A percentile compares a stretch with the other conserved stretches of the same genome.
These are phyloP conservation scores for Andrena cerasifolii DNA, from an alignment of 1,140 invertebrate species.

Conservation along the genomic window DNA sequence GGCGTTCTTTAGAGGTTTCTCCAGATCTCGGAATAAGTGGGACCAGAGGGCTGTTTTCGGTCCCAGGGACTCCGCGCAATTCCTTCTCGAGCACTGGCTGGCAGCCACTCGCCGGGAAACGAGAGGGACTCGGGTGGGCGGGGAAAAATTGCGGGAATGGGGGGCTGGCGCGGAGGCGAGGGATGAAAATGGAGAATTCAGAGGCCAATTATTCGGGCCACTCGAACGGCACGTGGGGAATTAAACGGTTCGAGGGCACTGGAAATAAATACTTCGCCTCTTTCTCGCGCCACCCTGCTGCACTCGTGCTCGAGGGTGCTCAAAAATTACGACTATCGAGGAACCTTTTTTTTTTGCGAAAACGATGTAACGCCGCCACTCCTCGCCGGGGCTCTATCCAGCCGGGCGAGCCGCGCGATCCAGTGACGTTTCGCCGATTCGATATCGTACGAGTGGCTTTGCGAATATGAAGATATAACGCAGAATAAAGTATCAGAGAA, in stretches of 20 bases:
- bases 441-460: too few species aligned
- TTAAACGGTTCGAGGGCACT: conserved; percentile 52
- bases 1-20: too few species aligned
- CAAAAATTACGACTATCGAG: conserved; percentile 24
- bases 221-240: conserved; percentile 43
- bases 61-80: background rate
- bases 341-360: background rate
- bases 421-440: background rate
- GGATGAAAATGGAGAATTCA: conserved; percentile 54
- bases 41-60: background rate
- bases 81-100: conserved; percentile 5
- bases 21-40: background rate
- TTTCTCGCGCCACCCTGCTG: conserved; percentile 30
- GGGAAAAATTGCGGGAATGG: background rate
- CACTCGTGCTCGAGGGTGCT: conserved; percentile 39
- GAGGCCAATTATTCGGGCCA: conserved; percentile 40
- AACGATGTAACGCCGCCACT: background rate
- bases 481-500: too few species aligned
- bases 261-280: conserved; percentile 47
- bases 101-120: conserved; percentile 21
- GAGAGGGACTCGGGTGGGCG: conserved; percentile 20
- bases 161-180: conserved; percentile 2
- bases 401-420: too few species aligned
- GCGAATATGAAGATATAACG: too few species aligned
- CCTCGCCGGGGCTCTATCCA: background rate